Evolutionary conservation across 2,888 invertebrate genomes (phyloP), one percentile per base, ranked within the genome.

Genomic region (Subacronicta megacephala): DNA sequence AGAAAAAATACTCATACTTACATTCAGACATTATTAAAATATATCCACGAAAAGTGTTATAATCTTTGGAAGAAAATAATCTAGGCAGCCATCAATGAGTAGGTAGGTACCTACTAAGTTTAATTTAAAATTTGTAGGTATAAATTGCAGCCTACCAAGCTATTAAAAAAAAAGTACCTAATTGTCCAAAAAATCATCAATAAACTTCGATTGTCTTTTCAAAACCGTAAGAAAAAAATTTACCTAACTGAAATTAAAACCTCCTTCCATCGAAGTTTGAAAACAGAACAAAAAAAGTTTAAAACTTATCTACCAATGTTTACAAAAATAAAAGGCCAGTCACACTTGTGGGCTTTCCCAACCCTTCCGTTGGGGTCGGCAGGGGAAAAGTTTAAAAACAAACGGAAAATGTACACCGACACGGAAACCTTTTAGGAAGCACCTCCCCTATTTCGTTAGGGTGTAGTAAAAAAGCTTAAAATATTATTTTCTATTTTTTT

Each of bases 381-480:
- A 57, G 75, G 77, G 78, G 73, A 58, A 71, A 76, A 74, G 58
- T 75, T 31, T 71, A 69, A 65, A 79, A 73, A 72, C 69, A 80
- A 81, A 75, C 73, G 81, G 85, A 78, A 83, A 89, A 86, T 82
- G 76, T 81, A 90, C 81, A 86, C 88, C 87, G 84, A 80, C 85
- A 85, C 65, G 62, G 92, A 93, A 93, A 88, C 93, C 93, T 87
- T 89, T 83, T 81, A 93, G 80, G 92, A 92, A 91, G 91, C 90
- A 85, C 90, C 88, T 87, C 90, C 93, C 92, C 89, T 69, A 73
- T 59, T 75, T 73, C 70, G 42, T 58, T n/a, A 42, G 69, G 66
- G 72, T 64, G 81, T 31, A 81, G 82, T 81, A 84, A 84, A 85
- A 26, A 83, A 84, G 89, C 84, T 89, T 89, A 88, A 81, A 83